Evolutionary conservation across 2,797 vertebrate genomes (phyloP), one percentile per base, ranked within the genome.

Genomic region (Crax fasciolata): DNA sequence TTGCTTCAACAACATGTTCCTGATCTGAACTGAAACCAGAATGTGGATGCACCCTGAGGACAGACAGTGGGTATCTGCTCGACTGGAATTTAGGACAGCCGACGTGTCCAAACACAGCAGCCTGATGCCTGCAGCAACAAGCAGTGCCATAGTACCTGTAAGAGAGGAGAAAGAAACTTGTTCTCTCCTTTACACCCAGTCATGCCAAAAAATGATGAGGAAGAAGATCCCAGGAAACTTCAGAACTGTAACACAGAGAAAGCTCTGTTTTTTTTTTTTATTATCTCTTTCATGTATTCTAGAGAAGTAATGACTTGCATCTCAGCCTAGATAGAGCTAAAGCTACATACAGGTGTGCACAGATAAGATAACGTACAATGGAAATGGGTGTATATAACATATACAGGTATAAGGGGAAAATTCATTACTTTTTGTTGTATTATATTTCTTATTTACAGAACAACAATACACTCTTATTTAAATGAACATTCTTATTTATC

Each of bases 401-500:
- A 68, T 79, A 76, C 75, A 44, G 10, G 68, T 90, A 63, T 59
- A 14, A n/a, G 48, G 9, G 68, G 23, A 38, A 77, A 59, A 13
- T 48, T 61, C 41, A 5, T 32, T 46, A 54, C 72, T 41, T 28
- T 43, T 14, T 63, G 30, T 62, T 41, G 12, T 28, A 30, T 30
- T 63, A 21, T 30, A 43, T 14, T 63, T 63, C 61, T 63, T 39
- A 48, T 79, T 84, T 76, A 23, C 25, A 55, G 48, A 79, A 41
- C 52, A 84, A 27, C 44, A 16, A 43, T 72, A 32, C 8, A 2
- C 66, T 82, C 21, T 61, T 66, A 55, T 68, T 23, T 49, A 86
- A 89, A 21, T 82, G n/a, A 94, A 67, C 23, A 9, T 82, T 93
- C 41, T 70, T 88, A 7, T 80, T 82, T 78, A 62, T 79, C 7